phyloP scores from a whole-genome alignment of 2,888 invertebrate genomes.

The Spilosoma lubricipeda region DNA sequence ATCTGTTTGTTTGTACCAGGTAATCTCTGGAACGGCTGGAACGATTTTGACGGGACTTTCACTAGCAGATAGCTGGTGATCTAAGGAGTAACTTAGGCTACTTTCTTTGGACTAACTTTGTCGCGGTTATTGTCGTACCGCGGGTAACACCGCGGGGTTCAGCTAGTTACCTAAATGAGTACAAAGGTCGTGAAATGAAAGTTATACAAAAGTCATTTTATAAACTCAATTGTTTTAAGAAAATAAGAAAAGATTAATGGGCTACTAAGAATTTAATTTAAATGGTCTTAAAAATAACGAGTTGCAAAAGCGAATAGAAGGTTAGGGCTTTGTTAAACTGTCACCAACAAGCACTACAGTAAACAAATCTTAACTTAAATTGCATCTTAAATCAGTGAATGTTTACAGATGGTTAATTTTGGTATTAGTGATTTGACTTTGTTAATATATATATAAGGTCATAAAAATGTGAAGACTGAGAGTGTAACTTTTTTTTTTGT shows the following conservation, averaged over 20 bases:
- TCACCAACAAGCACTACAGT: slow-evolving; percentile 44
- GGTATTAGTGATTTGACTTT: slow-evolving; percentile 31
- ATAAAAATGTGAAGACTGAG: slow-evolving; percentile 39
- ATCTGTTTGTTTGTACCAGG: too few species aligned
- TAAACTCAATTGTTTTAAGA: slow-evolving; percentile 41
- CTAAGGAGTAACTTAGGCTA: too few species aligned
- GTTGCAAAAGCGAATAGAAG: slow-evolving; percentile 38
- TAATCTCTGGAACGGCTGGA: too few species aligned
- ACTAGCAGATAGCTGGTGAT: too few species aligned
- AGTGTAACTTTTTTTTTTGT: too few species aligned
- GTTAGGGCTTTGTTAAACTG: slow-evolving; percentile 41
- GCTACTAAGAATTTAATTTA: slow-evolving; percentile 47
- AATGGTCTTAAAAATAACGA: slow-evolving; percentile 40
- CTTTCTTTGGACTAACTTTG: too few species aligned
- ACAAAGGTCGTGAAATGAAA: slow-evolving; percentile 31
- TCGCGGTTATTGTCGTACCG: too few species aligned
- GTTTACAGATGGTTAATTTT: slow-evolving; percentile 37
- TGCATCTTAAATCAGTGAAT: slow-evolving; percentile 40
- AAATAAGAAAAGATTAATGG: slow-evolving; percentile 44
- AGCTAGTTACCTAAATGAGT: too few species aligned
- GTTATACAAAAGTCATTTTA: slow-evolving; percentile 44
- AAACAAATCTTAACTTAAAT: slow-evolving; percentile 51
- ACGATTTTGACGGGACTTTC: too few species aligned
- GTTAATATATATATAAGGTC: slow-evolving; percentile 39
- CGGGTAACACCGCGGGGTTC: too few species aligned